Conservation (phyloP, 35 echinoderm and acorn worm genomes). For the Eucidaris tribuloides region DNA sequence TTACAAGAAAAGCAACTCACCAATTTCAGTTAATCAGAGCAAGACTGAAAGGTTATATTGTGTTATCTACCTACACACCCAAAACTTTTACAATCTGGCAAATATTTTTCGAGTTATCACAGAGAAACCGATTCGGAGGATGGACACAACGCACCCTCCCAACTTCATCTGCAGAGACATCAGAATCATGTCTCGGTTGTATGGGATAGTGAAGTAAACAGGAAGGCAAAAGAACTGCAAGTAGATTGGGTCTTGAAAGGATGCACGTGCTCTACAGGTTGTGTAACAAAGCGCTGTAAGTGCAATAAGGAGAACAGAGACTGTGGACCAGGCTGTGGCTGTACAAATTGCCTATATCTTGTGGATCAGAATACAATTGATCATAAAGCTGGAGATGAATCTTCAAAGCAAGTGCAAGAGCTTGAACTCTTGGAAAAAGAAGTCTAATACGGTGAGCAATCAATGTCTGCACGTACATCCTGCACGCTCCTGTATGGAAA, state of each 20-base stretch:
- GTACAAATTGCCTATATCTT: background rate
- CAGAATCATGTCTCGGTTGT: background rate
- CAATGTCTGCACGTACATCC: no score
- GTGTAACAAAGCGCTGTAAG: background rate
- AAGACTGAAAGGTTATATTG: no score
- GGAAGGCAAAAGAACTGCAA: background rate
- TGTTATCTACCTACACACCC: no score
- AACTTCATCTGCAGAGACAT: no score
- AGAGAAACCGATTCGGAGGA: no score
- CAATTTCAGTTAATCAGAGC: no score
- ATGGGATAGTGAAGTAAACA: background rate
- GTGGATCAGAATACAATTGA: background rate
- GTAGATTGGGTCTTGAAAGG: background rate
- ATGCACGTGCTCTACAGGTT: background rate
- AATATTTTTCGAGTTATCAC: no score
- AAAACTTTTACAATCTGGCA: no score
- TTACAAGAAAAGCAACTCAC: background rate
- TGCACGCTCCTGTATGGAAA: no score
- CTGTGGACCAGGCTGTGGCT: background rate
- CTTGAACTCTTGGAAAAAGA: background rate
- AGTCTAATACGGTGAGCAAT: no score
- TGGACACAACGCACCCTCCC: no score
- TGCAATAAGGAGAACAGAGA: background rate
- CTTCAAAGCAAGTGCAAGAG: background rate
- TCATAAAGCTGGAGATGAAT: background rate